Evolutionary conservation across 2,113 vertebrate species (phyloP), one percentile per base, ranked within the genome.

Genomic region (Tetrao urogallus): DNA sequence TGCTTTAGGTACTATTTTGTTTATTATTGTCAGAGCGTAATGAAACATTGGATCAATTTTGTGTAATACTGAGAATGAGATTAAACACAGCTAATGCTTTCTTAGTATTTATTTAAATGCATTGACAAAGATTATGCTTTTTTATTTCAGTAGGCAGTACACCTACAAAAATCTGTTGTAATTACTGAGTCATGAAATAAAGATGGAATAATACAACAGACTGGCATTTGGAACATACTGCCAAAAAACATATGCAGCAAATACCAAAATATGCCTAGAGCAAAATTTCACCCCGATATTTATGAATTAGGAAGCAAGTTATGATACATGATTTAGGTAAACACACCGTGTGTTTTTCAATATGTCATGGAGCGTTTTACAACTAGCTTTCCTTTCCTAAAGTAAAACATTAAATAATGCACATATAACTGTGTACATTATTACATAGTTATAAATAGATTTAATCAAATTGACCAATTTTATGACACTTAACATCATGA

Each of bases 261-360:
- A 93, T 87, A 67, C 91, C 91, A 95, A 94, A 96, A 79, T 58
- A 85, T 7, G 87, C 91, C 82, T 50, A 80, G 2, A 89, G 84
- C 84, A 92, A 85, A 88, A 85, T 92, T 91, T 87, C 92, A 28
- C 78, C 38, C 82, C 78, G 56, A 25, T 83, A 65, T 82, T 89
- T 92, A 93, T 94, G 86, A 94, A 94, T 93, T 95, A 93, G 66
- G 82, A 96, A 93, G 34, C 5, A 4, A 89, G 67, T 81, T 64
- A 60, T 71, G 63, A 77, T 88, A 67, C 61, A 45, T 60, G 50
- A 92, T 91, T 80, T 77, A 75, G 69, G 60, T 91, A 67, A 85
- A 87, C 42, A 73, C 64, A 79, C 71, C 89, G 93, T 86, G 90
- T 92, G 86, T 61, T 76, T 88, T 94, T 92, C 88, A 94, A 57